These are phyloP conservation scores for Morphnarchus princeps DNA, from an alignment of 2,113 vertebrate genomes.

Conservation along the genomic window DNA sequence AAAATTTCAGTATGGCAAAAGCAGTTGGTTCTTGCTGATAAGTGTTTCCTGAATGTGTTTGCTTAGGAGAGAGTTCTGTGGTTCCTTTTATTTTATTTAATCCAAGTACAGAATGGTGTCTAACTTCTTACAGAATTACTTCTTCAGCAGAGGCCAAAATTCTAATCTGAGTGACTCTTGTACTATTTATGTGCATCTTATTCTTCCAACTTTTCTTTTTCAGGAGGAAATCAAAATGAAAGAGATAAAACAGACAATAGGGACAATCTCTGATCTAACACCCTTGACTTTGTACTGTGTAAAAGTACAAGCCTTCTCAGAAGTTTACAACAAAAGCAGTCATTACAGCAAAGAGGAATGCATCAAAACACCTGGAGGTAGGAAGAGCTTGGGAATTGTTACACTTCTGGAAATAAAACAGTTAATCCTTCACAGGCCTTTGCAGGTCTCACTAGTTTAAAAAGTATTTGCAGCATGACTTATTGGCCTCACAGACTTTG, in stretches of 20 bases:
- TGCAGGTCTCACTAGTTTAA: background rate
- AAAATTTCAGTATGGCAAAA: background rate
- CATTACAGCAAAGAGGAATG: constrained; percentile 47
- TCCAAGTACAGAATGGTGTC: background rate
- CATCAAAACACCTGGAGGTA: constrained; percentile 53
- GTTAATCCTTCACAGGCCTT: background rate
- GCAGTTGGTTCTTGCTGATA: background rate
- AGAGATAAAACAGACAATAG: background rate
- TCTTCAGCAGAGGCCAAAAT: background rate
- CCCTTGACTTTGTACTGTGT: constrained; percentile 57
- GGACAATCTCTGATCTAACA: background rate
- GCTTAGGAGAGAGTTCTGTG: background rate
- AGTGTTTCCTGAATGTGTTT: background rate
- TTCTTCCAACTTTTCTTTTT: background rate
- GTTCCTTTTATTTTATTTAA: background rate
- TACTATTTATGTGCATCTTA: background rate
- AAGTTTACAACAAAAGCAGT: background rate
- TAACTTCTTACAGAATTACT: background rate
- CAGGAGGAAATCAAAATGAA: constrained; percentile 4
- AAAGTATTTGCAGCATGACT: background rate
- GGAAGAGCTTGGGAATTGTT: background rate
- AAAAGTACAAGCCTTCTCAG: background rate
- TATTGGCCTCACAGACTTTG: background rate
- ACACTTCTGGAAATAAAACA: background rate
- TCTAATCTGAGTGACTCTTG: background rate